Evolutionary conservation across 2,113 vertebrate species (phyloP).

Genomic region (Chiloscyllium plagiosum): DNA sequence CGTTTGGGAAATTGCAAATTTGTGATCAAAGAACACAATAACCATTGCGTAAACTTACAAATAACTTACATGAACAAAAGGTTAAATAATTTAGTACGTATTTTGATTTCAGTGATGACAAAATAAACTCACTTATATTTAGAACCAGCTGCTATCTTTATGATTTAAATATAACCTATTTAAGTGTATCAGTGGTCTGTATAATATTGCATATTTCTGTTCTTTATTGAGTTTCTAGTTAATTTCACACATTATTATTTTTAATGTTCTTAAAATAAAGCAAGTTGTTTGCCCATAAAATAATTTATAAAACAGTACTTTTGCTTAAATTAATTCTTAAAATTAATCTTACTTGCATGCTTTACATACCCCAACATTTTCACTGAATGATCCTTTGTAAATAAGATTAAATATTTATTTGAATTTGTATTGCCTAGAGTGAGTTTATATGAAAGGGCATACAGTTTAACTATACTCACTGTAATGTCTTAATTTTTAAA

Average conservation of each 20-base stretch:
- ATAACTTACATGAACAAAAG: neutral
- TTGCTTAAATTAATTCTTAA: neutral
- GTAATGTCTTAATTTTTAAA: constrained; percentile 3
- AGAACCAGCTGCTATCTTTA: neutral
- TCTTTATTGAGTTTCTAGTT: neutral
- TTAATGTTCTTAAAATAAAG: constrained; percentile 21
- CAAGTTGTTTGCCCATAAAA: neutral
- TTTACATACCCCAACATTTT: neutral
- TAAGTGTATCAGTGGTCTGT: no score
- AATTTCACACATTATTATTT: neutral
- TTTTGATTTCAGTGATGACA: no score
- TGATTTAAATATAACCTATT: neutral
- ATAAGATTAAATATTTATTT: constrained; percentile 29
- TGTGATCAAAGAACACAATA: neutral
- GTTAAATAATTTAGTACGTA: neutral
- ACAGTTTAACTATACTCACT: neutral
- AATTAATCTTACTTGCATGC: neutral
- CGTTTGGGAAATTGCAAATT: neutral
- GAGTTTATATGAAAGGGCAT: neutral
- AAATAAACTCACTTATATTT: no score
- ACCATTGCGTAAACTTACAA: neutral
- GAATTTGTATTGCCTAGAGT: neutral
- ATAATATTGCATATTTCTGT: neutral
- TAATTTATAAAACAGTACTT: neutral
- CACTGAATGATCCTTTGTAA: neutral